Conservation (phyloP, 2,888 invertebrate genomes). For the Parthenolecanium corni region DNA sequence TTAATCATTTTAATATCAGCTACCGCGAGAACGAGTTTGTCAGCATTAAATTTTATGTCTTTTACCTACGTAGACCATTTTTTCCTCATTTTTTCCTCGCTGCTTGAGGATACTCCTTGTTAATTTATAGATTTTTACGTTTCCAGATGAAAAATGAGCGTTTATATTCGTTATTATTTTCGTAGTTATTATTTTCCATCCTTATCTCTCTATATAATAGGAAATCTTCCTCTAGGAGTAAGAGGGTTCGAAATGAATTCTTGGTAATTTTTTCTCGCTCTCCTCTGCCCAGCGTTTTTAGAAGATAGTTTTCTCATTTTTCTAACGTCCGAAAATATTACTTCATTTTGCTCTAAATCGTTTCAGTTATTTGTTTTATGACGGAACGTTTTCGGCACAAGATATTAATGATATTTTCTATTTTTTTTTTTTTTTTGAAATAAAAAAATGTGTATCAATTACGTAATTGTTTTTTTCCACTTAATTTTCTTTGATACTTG, state of each 20-base stretch:
- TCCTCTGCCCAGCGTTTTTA: background rate
- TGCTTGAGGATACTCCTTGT: conserved; percentile 15
- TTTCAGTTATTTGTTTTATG: background rate
- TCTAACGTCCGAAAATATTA: background rate
- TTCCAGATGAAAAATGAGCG: conserved; percentile 16
- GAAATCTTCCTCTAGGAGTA: background rate
- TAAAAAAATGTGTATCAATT: too few relatives aligned
- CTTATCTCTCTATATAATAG: conserved; percentile 17
- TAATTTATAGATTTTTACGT: conserved; percentile 23
- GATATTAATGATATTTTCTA: background rate
- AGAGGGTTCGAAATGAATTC: conserved; percentile 12
- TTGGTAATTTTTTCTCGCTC: conserved; percentile 8
- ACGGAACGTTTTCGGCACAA: background rate
- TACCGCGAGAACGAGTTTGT: conserved; percentile 15
- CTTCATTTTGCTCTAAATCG: background rate
- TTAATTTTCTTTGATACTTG: too few relatives aligned
- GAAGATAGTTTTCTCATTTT: background rate
- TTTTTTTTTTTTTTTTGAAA: background rate
- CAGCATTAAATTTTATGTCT: conserved; percentile 24
- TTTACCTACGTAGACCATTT: background rate
- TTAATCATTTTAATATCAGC: conserved; percentile 22
- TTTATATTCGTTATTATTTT: conserved; percentile 21
- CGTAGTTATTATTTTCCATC: conserved; percentile 23
- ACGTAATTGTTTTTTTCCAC: too few relatives aligned
- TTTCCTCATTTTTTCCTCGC: too few relatives aligned